These are phyloP conservation scores for Heliconius hewitsoni DNA, from an alignment of 1,140 invertebrate species.

Conservation along the genomic window DNA sequence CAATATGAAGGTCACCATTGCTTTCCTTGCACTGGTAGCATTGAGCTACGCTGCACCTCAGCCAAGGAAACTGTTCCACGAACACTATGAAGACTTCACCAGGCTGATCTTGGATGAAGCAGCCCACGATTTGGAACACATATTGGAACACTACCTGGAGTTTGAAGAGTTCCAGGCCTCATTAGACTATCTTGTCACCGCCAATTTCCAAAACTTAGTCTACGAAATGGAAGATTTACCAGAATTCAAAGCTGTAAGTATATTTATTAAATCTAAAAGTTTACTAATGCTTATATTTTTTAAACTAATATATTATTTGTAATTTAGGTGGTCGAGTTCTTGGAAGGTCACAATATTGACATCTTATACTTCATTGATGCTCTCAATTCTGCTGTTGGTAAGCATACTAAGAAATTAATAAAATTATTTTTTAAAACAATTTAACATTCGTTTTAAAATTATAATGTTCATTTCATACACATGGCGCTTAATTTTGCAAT, in stretches of 20 bases:
- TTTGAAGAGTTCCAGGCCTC: conserved; percentile 60
- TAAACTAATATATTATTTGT: not conserved
- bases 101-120: conserved; percentile 53
- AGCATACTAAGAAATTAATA: conserved; percentile 14
- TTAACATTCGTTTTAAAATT: no score
- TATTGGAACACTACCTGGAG: conserved; percentile 53
- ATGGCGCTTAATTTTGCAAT: no score
- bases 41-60: conserved; percentile 57
- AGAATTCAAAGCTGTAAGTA: conserved; percentile 69
- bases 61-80: conserved; percentile 66
- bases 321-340: conserved; percentile 61
- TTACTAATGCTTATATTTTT: no score
- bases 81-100: conserved; percentile 67
- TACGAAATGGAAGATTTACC: conserved; percentile 67
- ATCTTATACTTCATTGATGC: conserved; percentile 60
- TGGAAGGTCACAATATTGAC: conserved; percentile 65
- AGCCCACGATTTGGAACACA: conserved; percentile 45
- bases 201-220: conserved; percentile 57
- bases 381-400: conserved; percentile 55
- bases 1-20: conserved; percentile 58
- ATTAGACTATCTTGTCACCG: conserved; percentile 49
- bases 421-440: no score
- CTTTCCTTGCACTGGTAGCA: conserved; percentile 51
- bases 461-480: no score
- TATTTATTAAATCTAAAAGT: not conserved